phyloP scores from a whole-genome alignment of 2,113 vertebrate genomes.

The Gallinago media region DNA sequence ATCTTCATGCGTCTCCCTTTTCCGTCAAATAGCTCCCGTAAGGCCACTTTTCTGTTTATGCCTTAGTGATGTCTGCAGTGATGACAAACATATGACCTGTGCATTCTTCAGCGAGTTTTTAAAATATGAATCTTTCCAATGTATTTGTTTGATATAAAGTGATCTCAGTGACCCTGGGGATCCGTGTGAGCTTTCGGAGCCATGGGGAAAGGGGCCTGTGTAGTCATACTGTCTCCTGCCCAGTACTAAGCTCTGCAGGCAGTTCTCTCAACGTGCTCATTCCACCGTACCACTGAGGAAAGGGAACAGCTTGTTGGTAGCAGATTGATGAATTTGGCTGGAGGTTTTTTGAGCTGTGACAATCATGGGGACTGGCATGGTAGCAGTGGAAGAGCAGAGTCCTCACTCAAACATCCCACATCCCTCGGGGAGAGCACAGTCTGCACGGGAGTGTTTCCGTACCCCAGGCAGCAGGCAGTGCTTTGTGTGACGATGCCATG shows the following conservation, averaged over 20 bases:
- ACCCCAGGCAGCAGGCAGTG: not conserved
- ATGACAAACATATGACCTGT: not conserved
- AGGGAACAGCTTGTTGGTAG: not conserved
- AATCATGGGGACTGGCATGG: accelerated
- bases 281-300: not conserved
- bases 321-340: not conserved
- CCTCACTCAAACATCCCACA: not conserved
- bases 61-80: not conserved
- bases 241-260: not conserved
- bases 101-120: not conserved
- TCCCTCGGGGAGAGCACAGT: not conserved
- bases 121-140: not conserved
- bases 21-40: not conserved
- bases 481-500: accelerated
- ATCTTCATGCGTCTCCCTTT: not conserved
- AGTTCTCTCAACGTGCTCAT: not conserved
- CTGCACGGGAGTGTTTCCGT: not conserved
- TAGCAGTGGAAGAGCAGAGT: not conserved
- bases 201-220: not conserved
- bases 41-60: not conserved
- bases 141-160: not conserved
- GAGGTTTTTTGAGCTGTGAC: not conserved
- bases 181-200: not conserved
- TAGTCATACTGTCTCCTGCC: not conserved
- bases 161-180: not conserved